Percentiles rank a stretch among this genome's conserved stretches.
phyloP scores from a whole-genome alignment of 2,113 vertebrate species.

The Galeopterus variegatus region DNA sequence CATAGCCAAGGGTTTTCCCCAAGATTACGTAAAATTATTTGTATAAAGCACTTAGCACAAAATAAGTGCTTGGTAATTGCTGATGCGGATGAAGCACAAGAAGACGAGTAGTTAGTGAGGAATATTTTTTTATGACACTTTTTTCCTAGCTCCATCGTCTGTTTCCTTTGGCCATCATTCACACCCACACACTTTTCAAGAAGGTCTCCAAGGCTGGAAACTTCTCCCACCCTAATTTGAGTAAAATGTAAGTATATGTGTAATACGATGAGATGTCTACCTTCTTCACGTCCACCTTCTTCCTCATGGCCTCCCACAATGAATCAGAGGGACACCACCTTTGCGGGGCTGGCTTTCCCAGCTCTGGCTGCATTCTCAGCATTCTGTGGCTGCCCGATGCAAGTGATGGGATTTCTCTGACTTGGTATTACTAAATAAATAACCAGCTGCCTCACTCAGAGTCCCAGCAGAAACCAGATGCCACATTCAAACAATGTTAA shows the following conservation, averaged over 20 bases:
- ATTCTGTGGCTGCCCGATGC: not conserved
- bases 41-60: not conserved
- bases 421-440: conserved; percentile 3
- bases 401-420: not conserved
- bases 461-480: conserved; percentile 3
- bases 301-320: not conserved
- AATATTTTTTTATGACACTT: not conserved
- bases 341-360: not conserved
- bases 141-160: not conserved
- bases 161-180: not conserved
- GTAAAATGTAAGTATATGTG: not conserved
- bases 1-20: not conserved
- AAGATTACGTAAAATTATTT: not conserved
- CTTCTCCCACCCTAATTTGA: not conserved
- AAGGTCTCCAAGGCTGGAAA: not conserved
- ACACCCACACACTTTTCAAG: not conserved
- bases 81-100: not conserved
- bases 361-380: not conserved
- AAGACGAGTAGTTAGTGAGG: not conserved
- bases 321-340: not conserved
- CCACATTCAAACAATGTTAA: not conserved
- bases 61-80: not conserved
- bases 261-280: not conserved
- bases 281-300: not conserved
- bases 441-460: not conserved